phyloP scores from a whole-genome alignment of 2,113 vertebrate genomes.

The Bombycilla garrulus region DNA sequence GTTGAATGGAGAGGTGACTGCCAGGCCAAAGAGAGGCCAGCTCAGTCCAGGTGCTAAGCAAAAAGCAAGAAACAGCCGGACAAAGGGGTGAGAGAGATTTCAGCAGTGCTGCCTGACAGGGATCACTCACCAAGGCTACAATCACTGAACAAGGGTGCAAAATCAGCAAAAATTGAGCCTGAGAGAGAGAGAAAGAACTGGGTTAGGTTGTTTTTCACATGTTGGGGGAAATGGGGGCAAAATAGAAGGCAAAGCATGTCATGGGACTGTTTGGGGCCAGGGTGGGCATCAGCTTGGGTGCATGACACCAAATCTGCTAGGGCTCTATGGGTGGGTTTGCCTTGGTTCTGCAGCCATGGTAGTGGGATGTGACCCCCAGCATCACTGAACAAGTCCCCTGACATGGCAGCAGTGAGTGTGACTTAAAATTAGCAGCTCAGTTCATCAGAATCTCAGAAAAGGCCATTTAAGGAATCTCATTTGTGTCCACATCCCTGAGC shows the following conservation, averaged over 20 bases:
- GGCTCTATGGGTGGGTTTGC: neutral
- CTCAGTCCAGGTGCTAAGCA: neutral
- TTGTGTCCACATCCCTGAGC: neutral
- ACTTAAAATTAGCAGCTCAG: neutral
- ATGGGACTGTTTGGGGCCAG: accelerated
- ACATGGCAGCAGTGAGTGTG: neutral
- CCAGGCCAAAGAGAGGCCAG: neutral
- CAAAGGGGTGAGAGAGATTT: neutral
- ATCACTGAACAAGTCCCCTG: neutral
- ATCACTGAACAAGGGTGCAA: neutral
- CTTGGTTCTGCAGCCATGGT: neutral
- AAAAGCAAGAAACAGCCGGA: neutral
- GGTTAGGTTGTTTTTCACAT: neutral
- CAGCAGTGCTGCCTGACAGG: neutral
- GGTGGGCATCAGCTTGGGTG: neutral
- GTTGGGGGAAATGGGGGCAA: neutral
- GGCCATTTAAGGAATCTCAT: neutral
- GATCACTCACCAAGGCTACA: neutral
- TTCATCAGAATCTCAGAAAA: neutral
- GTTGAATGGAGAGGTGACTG: neutral
- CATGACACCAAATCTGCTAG: neutral
- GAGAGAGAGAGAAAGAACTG: neutral
- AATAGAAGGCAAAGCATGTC: neutral
- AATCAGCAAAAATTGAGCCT: neutral
- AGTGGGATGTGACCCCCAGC: neutral